Conservation (phyloP, 1,140 invertebrate species). For the Lepidotrigona ventralis region DNA sequence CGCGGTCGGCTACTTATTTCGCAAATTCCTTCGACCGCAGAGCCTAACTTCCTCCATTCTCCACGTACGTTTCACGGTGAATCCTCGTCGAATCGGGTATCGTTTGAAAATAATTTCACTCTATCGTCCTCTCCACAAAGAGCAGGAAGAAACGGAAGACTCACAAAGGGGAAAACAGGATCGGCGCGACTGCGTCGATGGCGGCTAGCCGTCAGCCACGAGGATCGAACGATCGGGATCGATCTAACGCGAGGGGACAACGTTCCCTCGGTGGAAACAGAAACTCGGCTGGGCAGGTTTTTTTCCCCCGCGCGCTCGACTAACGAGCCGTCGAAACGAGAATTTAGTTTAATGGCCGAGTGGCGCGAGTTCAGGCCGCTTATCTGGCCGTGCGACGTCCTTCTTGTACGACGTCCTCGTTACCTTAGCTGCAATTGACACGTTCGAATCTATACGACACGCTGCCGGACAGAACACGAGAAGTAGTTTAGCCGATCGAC, state of each 20-base stretch:
- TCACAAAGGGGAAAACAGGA: neutral
- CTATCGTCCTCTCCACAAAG: neutral
- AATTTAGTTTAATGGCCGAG: conserved; percentile 64
- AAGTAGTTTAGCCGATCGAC: conserved; percentile 60
- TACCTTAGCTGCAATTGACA: conserved; percentile 63
- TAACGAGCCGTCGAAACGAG: conserved; percentile 64
- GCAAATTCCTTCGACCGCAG: neutral
- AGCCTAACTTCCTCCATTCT: too few species aligned
- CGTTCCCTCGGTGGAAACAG: conserved; percentile 22
- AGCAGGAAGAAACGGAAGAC: neutral
- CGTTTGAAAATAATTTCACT: neutral
- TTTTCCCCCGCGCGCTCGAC: conserved; percentile 50
- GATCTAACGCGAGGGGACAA: neutral
- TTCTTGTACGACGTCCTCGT: conserved; percentile 64
- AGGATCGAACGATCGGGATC: neutral
- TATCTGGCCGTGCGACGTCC: conserved; percentile 51
- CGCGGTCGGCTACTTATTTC: neutral
- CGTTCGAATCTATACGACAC: conserved; percentile 58
- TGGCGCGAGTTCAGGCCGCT: conserved; percentile 35
- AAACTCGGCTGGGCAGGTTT: conserved; percentile 47
- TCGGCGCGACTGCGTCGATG: neutral
- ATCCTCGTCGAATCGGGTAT: neutral
- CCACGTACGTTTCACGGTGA: neutral
- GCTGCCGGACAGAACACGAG: conserved; percentile 50
- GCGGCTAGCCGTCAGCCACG: conserved; percentile 6